Conservation (phyloP, 2,888 invertebrate genomes). For the Dryomyza anilis region DNA sequence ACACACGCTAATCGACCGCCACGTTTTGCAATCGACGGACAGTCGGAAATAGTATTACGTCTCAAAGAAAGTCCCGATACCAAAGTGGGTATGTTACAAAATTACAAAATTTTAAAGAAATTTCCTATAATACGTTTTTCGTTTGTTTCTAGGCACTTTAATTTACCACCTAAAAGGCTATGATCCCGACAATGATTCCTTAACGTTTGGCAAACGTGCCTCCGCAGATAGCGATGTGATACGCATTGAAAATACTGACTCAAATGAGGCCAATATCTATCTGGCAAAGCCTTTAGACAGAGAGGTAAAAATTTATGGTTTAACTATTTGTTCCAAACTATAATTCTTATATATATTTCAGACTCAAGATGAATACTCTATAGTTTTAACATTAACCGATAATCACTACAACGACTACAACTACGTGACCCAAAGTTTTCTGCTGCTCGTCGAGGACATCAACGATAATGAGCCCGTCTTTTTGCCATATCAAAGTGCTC, state of each 20-base stretch:
- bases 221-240: constrained; percentile 83
- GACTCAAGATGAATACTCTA: constrained; percentile 85
- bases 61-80: constrained; percentile 87
- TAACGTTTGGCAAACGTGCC: constrained; percentile 81
- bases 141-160: constrained; percentile 68
- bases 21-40: constrained; percentile 84
- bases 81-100: constrained; percentile 74
- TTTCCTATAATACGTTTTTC: too few species aligned
- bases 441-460: constrained; percentile 87
- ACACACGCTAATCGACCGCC: constrained; percentile 73
- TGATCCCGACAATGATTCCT: constrained; percentile 84
- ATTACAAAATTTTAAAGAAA: background rate
- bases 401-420: constrained; percentile 85
- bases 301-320: too few species aligned
- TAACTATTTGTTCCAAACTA: constrained; percentile 21
- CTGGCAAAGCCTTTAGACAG: constrained; percentile 88
- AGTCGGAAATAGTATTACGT: constrained; percentile 88
- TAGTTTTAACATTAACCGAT: constrained; percentile 87
- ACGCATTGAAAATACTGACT: constrained; percentile 78
- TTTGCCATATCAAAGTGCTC: constrained; percentile 81
- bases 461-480: constrained; percentile 91
- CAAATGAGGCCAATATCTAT: constrained; percentile 85
- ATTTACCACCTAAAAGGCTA: constrained; percentile 82
- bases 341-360: constrained; percentile 60
- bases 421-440: constrained; percentile 86